Base-by-base conservation (phyloP, 64 coral and sea anemone genomes). In the Montipora efflorescens region DNA sequence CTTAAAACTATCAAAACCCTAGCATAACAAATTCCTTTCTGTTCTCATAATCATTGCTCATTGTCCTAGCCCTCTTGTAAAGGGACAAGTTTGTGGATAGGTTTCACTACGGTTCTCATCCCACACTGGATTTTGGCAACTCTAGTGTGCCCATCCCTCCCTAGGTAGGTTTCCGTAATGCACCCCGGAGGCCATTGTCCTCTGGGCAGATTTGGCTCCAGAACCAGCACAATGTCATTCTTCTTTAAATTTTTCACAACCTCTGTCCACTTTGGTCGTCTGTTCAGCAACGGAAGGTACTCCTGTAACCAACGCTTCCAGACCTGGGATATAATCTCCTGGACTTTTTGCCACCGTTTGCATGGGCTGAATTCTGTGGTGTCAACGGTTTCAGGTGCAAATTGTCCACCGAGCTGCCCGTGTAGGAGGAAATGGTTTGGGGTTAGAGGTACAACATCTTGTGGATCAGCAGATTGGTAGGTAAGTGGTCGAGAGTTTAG, bases 221-320 rank as follows among this genome's bases (percentile, higher is more conserved):
- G 4, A 5, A 74, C 85, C 2, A 88, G 52, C 5, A 88, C 85
- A 0, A 88, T 45, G 51, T 88, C 67, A 19, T 49, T 47, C 13
- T 50, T 14, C 87, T 90, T 81, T 12, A 94, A 14, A 77, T 89
- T 67, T 15, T 77, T 47, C 3, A 75, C 78, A 5, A 67, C 51
- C 3, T 25, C 43, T n/a, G 74, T 83, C 87, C 93, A 94, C 46
- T 94, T 90, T 23, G 67, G 53, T 68, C 93, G 82, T 74, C 68
- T 75, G 78, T 64, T 94, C 18, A 94, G 67, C 66, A 74, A 14
- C 1, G 93, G 93, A 70, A 94, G 93, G 58, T 75, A 94, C 53
- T 94, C 93, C 21, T 74, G 79, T 43, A 90, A 67, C 93, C 87
- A 94, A 44, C 87, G 50, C 53, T 25, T 70, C 93, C 93, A 94